These are phyloP conservation scores for Apodemia hepburni DNA, from an alignment of 2,888 invertebrate species.

Conservation along the genomic window DNA sequence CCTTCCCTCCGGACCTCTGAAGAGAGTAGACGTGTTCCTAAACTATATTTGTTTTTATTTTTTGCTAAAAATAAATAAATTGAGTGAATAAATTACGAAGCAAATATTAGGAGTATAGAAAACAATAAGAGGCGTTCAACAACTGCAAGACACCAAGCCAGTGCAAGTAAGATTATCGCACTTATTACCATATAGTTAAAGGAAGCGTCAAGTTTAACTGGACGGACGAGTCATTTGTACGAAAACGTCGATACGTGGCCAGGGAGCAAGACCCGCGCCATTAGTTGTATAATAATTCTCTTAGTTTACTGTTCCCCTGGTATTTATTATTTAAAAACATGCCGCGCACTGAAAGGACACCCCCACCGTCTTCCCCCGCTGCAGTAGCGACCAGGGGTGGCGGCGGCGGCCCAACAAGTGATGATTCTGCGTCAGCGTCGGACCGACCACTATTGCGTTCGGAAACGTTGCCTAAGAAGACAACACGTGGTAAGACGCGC, in stretches of 20 bases:
- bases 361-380: background rate
- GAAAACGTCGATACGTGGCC: background rate
- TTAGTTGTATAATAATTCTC: background rate
- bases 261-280: background rate
- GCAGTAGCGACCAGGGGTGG: background rate
- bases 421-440: conserved; percentile 2
- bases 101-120: background rate
- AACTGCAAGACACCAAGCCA: background rate
- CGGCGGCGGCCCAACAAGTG: background rate
- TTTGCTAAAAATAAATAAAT: background rate
- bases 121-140: background rate
- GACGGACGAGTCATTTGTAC: background rate
- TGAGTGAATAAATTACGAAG: background rate
- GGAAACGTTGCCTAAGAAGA: conserved; percentile 1
- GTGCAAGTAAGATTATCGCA: background rate
- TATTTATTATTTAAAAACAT: background rate
- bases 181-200: background rate
- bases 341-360: background rate
- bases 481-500: background rate
- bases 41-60: background rate
- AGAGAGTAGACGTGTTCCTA: background rate
- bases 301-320: background rate
- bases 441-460: background rate
- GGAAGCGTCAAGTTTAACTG: background rate
- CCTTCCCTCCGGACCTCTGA: background rate